Evolutionary conservation across 2,797 vertebrate species (phyloP).

Genomic region (Mormyrops attenuatus): DNA sequence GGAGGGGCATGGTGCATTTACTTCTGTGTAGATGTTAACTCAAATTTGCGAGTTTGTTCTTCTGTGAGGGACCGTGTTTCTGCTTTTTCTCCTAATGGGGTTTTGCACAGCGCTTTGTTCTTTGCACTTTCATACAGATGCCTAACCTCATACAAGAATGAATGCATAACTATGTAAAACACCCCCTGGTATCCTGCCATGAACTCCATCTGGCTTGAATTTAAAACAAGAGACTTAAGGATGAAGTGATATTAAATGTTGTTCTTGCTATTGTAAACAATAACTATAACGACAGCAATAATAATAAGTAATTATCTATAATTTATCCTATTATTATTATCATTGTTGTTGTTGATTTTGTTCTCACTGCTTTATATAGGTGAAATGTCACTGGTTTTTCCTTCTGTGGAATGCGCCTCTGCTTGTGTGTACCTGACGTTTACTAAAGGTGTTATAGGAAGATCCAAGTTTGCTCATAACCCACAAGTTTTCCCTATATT

Average conservation of each 20-base stretch:
- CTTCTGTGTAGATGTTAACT: not conserved
- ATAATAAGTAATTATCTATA: not conserved
- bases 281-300: not conserved
- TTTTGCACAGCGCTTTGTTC: not conserved
- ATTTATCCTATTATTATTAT: not conserved
- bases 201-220: not conserved
- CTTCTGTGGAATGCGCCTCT: not conserved
- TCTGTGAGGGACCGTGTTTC: not conserved
- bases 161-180: not conserved
- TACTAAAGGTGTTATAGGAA: not conserved
- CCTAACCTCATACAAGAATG: not conserved
- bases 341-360: not conserved
- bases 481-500: not conserved
- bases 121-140: not conserved
- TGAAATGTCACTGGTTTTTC: not conserved
- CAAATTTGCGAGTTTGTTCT: not conserved
- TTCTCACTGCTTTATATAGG: not conserved
- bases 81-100: not conserved
- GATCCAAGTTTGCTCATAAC: not conserved
- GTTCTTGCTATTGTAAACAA: not conserved
- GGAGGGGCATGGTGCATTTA: not conserved
- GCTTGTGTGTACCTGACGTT: not conserved
- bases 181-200: not conserved
- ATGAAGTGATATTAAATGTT: not conserved
- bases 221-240: not conserved